Evolutionary conservation across 1,140 invertebrate species (phyloP).

Genomic region (Dreissena polymorpha): DNA sequence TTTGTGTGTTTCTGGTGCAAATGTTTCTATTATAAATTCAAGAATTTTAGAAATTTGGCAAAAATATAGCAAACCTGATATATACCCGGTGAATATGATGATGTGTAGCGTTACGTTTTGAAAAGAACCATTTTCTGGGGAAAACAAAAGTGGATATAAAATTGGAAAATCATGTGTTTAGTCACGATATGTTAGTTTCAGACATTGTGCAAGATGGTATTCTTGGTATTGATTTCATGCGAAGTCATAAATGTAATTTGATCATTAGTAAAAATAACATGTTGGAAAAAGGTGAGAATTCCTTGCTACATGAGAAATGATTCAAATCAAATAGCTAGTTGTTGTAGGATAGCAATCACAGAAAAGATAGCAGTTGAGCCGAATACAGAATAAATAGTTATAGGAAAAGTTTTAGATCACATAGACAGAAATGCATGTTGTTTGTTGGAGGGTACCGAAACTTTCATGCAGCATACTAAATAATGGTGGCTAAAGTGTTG

Average conservation of each 20-base stretch:
- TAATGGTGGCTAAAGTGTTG: slow-evolving; percentile 24
- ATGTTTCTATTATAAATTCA: no score
- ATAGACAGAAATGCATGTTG: background rate
- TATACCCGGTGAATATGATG: no score
- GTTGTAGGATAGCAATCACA: slow-evolving; percentile 6
- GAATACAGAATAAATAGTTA: background rate
- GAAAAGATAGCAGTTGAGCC: background rate
- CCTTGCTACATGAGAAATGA: slow-evolving; percentile 17
- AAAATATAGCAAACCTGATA: no score
- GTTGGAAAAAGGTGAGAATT: background rate
- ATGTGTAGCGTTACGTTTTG: background rate
- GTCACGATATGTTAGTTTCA: slow-evolving; percentile 1
- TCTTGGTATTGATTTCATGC: slow-evolving; percentile 19
- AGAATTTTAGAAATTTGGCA: background rate
- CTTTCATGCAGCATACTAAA: slow-evolving; percentile 10
- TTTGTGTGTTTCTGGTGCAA: no score
- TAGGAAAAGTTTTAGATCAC: background rate
- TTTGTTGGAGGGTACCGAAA: background rate
- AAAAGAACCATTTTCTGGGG: background rate
- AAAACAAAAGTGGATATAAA: background rate
- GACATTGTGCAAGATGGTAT: slow-evolving; percentile 30
- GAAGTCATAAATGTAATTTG: slow-evolving; percentile 6
- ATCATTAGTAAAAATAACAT: slow-evolving; percentile 16
- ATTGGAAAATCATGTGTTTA: slow-evolving; percentile 7
- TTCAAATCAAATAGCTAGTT: background rate